These are phyloP conservation scores for Psilanteris sp. DNA, from an alignment of 1,140 invertebrate species.

Conservation along the genomic window DNA sequence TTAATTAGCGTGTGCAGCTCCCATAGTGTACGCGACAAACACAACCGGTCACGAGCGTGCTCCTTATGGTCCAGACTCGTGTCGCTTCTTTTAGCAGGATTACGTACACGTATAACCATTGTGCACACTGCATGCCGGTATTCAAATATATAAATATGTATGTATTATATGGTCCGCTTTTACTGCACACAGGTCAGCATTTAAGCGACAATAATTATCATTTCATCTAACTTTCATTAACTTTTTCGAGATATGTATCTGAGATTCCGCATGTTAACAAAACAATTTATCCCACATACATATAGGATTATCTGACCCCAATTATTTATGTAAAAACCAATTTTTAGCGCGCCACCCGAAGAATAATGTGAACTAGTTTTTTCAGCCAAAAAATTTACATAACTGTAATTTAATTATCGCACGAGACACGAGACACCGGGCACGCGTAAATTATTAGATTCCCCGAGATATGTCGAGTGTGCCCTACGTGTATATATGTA, in stretches of 20 bases:
- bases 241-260: constrained; percentile 33
- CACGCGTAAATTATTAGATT: background rate
- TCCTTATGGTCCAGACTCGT: constrained; percentile 9
- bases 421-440: background rate
- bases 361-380: constrained; percentile 25
- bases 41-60: constrained; percentile 56
- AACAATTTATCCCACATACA: constrained; percentile 47
- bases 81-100: constrained; percentile 3
- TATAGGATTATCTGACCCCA: constrained; percentile 34
- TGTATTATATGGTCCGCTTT: constrained; percentile 44
- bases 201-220: constrained; percentile 58
- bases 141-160: constrained; percentile 60
- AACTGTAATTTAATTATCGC: constrained; percentile 24
- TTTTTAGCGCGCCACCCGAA: background rate
- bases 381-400: constrained; percentile 5
- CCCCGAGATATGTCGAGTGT: background rate
- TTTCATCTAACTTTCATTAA: constrained; percentile 62
- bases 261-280: constrained; percentile 36
- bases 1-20: constrained; percentile 69
- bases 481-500: too few relatives aligned
- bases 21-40: constrained; percentile 62
- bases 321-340: constrained; percentile 26
- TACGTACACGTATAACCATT: constrained; percentile 15
- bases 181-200: constrained; percentile 40
- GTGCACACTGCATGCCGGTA: constrained; percentile 1